Evolutionary conservation across 1,140 invertebrate genomes (phyloP).

Genomic region (Nephila pilipes): DNA sequence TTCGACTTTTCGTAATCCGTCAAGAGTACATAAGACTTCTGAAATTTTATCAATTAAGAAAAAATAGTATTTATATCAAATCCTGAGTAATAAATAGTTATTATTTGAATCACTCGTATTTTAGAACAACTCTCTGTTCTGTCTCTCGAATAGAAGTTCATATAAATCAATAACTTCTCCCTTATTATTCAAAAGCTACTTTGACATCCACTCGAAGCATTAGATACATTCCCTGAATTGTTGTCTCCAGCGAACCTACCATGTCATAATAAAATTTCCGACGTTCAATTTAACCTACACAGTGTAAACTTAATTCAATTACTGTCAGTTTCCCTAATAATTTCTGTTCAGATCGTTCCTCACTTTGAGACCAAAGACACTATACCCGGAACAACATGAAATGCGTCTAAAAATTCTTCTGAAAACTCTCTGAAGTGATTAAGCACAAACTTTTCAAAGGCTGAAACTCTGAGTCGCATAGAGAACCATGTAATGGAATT

Average conservation of each 20-base stretch:
- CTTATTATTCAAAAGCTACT: neutral
- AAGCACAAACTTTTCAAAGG: conserved; percentile 1
- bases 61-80: too few species aligned
- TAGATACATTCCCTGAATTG: neutral
- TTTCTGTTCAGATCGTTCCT: neutral
- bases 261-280: neutral
- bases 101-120: too few species aligned
- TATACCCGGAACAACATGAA: neutral
- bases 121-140: too few species aligned
- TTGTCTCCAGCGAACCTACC: neutral
- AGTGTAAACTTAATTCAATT: conserved; percentile 9
- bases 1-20: too few species aligned
- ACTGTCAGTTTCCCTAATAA: conserved; percentile 13
- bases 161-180: neutral
- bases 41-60: too few species aligned
- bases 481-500: conserved; percentile 2
- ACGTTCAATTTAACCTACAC: neutral
- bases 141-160: too few species aligned
- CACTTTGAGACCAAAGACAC: neutral
- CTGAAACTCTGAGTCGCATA: too few species aligned
- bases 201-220: neutral
- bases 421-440: conserved; percentile 9
- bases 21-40: too few species aligned
- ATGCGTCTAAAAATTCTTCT: neutral
- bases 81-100: too few species aligned